Evolutionary conservation across 2,888 invertebrate genomes (phyloP).

Genomic region (Corbicula japonica): DNA sequence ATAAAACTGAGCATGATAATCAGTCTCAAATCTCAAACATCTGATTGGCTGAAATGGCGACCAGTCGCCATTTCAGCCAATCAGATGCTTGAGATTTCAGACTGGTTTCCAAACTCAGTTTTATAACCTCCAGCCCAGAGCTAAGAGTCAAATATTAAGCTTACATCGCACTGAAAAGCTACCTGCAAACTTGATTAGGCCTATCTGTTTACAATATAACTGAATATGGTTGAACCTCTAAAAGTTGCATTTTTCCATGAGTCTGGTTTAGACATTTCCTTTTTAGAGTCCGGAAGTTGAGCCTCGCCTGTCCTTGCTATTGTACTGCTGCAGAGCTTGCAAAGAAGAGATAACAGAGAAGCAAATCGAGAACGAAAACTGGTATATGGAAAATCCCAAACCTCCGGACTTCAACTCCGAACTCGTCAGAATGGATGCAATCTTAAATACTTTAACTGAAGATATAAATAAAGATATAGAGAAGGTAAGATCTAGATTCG

Average conservation of each 20-base stretch:
- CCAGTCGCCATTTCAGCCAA: too few species aligned
- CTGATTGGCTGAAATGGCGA: too few species aligned
- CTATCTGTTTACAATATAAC: neutral
- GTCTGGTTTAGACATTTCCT: neutral
- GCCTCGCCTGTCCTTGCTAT: conserved; percentile 37
- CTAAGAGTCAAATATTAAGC: too few species aligned
- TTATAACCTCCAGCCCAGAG: too few species aligned
- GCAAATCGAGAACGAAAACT: conserved; percentile 42
- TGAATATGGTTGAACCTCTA: neutral
- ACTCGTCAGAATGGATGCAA: conserved; percentile 29
- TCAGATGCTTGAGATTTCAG: too few species aligned
- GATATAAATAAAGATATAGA: conserved; percentile 26
- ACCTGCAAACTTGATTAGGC: too few species aligned
- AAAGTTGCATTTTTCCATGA: neutral
- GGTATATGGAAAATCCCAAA: conserved; percentile 50
- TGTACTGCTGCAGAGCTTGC: conserved; percentile 51
- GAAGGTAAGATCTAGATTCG: too few species aligned
- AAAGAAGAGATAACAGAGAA: conserved; percentile 20
- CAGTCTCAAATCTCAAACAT: too few species aligned
- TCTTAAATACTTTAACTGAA: conserved; percentile 22
- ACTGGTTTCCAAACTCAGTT: too few species aligned
- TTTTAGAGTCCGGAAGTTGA: conserved; percentile 53
- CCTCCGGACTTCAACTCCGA: conserved; percentile 38
- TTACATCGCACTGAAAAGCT: too few species aligned
- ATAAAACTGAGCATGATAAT: too few species aligned